These are phyloP conservation scores for Ifrita kowaldi DNA, from an alignment of 2,113 vertebrate species.

Conservation along the genomic window DNA sequence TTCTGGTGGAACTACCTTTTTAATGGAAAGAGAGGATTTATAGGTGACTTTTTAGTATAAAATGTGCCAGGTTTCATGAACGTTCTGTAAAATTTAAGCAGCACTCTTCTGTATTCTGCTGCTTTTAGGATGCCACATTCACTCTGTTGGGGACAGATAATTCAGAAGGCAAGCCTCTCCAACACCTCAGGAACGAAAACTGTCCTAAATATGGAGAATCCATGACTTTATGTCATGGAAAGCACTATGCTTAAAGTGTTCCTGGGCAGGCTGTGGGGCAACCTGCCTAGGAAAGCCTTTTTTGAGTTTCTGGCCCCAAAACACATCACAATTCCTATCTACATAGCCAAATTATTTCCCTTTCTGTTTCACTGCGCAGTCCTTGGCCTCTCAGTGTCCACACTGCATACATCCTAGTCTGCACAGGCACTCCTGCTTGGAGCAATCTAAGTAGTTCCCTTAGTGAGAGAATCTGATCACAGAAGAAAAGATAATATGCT, in stretches of 20 bases:
- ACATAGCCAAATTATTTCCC: rapidly evolving
- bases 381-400: neutral
- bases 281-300: neutral
- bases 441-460: neutral
- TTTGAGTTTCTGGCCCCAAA: neutral
- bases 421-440: neutral
- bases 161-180: neutral
- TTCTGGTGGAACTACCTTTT: neutral
- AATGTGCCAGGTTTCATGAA: neutral
- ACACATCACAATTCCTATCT: neutral
- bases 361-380: neutral
- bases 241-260: neutral
- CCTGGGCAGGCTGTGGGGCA: neutral
- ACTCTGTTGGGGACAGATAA: neutral
- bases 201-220: neutral
- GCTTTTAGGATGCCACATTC: neutral
- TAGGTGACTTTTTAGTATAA: neutral
- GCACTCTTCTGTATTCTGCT: neutral
- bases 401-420: neutral
- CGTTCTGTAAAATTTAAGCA: neutral
- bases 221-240: neutral
- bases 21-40: neutral
- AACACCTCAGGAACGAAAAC: neutral
- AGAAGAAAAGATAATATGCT: neutral
- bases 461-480: neutral